Evolutionary conservation across 2,888 invertebrate species (phyloP), one percentile per base, ranked within the genome.

Genomic region (Drosophila mimica): DNA sequence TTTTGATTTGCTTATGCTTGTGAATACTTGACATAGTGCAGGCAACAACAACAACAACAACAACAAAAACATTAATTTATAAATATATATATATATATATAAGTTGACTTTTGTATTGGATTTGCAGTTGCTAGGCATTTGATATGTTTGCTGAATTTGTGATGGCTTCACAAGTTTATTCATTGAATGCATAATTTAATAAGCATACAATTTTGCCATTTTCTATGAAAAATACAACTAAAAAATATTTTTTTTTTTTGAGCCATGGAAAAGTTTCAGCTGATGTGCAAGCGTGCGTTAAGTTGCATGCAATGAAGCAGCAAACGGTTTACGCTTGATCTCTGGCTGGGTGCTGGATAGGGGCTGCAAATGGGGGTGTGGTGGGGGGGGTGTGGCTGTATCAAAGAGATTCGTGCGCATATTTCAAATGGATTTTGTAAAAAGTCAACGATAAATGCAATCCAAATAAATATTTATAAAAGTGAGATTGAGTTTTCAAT

Each of bases 261-360:
- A 68, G 48, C 62, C 65, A 69, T 72, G 62, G 68, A 66, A 68
- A 79, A 63, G 56, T 36, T 76, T 67, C 48, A 67, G 51, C 65
- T 59, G 30, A 63, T 82, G 85, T 76, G 76, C 87, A 86, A 71
- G 86, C 88, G 88, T 86, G 88, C 86, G 81, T 83, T 65, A 81
- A 85, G 74, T 79, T 81, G 79, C 64, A 57, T 70, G 71, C 80
- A 82, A 74, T 78, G 80, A 75, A 86, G 81, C 84, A 78, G 67
- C 69, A 81, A 85, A 71, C 75, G 67, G 52, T 83, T 88, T 53
- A 88, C 70, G 81, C 74, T 81, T 70, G 70, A 82, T 54, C 73
- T 70, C 64, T 56, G 53, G 8, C 69, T 48, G 38, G 38, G 34
- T 54, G 30, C 43, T 48, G 17, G 28, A n/a, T 25, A 5, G 1